Conservation (phyloP, 2,113 vertebrate species). For the Silurus meridionalis region DNA sequence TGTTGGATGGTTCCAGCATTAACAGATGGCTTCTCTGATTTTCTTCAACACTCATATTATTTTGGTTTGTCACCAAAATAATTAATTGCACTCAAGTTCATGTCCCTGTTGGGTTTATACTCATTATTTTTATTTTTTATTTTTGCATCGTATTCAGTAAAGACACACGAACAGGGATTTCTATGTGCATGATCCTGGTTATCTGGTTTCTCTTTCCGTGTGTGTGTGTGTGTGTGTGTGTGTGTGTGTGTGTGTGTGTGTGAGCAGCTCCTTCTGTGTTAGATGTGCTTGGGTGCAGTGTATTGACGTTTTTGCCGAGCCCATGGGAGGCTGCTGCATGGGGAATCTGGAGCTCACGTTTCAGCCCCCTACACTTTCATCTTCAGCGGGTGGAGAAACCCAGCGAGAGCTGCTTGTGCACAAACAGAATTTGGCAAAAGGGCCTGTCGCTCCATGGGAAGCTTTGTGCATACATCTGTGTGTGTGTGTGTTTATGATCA, state of each 20-base stretch:
- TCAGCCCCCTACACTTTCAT: conserved; percentile 61
- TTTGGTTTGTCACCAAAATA: background rate
- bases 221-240: conserved; percentile 40
- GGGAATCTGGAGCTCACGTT: conserved; percentile 58
- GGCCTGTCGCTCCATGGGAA: conserved; percentile 46
- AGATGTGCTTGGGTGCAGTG: conserved; percentile 52
- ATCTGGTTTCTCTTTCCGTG: conserved; percentile 21
- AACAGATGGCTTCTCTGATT: conserved; percentile 43
- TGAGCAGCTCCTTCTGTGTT: conserved; percentile 43
- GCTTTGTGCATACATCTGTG: conserved; percentile 36
- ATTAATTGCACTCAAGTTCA: conserved; percentile 19
- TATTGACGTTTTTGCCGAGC: conserved; percentile 52
- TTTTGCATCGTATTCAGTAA: conserved; percentile 16
- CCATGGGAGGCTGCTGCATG: conserved; percentile 51
- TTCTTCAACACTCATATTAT: conserved; percentile 5
- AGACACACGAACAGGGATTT: conserved; percentile 1
- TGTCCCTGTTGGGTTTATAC: conserved; percentile 7
- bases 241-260: conserved; percentile 39
- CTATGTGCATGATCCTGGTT: conserved; percentile 12
- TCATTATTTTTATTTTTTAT: background rate
- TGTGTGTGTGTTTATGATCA: conserved; percentile 42
- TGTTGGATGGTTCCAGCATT: conserved; percentile 2
- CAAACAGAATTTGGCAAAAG: conserved; percentile 55
- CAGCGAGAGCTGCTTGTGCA: conserved; percentile 52
- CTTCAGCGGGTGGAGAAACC: conserved; percentile 53